phyloP scores from a whole-genome alignment of 2,888 invertebrate genomes.

The Ormyrus pomaceus region DNA sequence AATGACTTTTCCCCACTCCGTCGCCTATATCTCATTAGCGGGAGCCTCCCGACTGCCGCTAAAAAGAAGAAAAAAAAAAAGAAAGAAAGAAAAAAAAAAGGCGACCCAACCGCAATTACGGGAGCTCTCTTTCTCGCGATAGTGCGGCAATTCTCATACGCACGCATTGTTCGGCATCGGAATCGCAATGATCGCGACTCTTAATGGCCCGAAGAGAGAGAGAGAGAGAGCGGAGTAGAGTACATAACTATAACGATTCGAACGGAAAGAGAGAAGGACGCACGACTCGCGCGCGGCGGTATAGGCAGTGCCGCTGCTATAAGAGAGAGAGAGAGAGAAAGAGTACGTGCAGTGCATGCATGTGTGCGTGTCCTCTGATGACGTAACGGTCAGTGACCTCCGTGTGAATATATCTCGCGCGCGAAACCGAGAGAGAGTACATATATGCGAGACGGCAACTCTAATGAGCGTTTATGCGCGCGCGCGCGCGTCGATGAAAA shows the following conservation, averaged over 20 bases:
- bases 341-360: not conserved
- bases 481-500: not conserved
- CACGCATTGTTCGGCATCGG: not conserved
- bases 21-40: slow-evolving; percentile 4
- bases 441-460: slow-evolving; percentile 56
- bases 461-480: slow-evolving; percentile 18
- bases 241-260: not conserved
- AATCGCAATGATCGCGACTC: slow-evolving; percentile 6
- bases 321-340: no score
- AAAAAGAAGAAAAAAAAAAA: no score
- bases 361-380: slow-evolving; percentile 64
- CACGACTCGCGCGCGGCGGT: not conserved
- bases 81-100: no score
- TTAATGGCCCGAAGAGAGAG: slow-evolving; percentile 6
- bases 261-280: slow-evolving; percentile 32
- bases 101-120: not conserved
- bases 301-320: not conserved
- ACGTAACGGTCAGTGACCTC: slow-evolving; percentile 75
- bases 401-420: slow-evolving; percentile 51
- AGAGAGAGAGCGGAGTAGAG: slow-evolving; percentile 12
- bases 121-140: not conserved
- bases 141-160: no score
- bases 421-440: not conserved
- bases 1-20: not conserved
- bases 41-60: no score